phyloP scores from a whole-genome alignment of 2,797 vertebrate species.

The Enteromius thamalakanensis region DNA sequence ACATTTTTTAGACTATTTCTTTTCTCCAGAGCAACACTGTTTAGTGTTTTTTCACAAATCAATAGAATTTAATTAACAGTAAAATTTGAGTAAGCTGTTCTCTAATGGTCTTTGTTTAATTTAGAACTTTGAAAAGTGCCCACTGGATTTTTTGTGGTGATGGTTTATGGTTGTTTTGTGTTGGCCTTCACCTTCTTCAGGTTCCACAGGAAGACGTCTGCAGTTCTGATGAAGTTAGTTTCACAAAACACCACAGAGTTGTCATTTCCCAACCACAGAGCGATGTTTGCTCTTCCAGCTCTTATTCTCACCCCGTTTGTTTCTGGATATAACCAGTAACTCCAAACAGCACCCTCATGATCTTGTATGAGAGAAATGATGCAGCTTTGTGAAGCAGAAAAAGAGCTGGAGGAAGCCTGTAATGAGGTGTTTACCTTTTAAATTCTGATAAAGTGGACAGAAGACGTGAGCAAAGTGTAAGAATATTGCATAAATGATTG shows the following conservation, averaged over 20 bases:
- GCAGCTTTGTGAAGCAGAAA: not conserved
- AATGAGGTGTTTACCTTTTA: not conserved
- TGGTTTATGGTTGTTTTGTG: not conserved
- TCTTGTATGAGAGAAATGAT: not conserved
- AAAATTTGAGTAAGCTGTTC: too few species aligned
- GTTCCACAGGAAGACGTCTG: not conserved
- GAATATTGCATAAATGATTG: not conserved
- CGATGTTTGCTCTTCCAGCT: too few species aligned
- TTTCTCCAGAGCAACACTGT: too few species aligned
- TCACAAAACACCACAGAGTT: not conserved
- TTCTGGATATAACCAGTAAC: not conserved
- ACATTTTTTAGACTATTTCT: too few species aligned
- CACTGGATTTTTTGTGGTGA: not conserved
- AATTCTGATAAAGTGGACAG: not conserved
- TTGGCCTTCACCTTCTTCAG: not conserved
- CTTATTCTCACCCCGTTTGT: not conserved
- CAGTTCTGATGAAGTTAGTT: not conserved
- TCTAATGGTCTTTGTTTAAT: too few species aligned
- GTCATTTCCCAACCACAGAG: not conserved
- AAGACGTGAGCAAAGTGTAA: not conserved
- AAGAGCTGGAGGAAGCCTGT: not conserved
- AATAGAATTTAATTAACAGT: too few species aligned
- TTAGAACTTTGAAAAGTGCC: not conserved
- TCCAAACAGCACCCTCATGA: not conserved
- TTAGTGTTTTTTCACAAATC: too few species aligned